A percentile compares a stretch with the other conserved stretches of the same genome.
These are phyloP conservation scores for Urophycis tenuis DNA, from an alignment of 2,797 vertebrate species.

Conservation along the genomic window DNA sequence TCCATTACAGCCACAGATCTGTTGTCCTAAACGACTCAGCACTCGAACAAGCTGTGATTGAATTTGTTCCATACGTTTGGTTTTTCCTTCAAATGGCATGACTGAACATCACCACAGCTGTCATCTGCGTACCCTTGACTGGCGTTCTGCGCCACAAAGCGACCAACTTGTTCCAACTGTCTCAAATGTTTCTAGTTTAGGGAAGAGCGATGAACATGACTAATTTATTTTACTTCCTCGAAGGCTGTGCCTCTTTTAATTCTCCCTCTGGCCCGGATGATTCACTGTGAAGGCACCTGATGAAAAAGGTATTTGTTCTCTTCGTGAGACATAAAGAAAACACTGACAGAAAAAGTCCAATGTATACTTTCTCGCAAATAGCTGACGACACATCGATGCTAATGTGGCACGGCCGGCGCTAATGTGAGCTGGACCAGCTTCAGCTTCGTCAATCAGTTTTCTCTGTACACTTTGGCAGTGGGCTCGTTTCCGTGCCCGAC, in stretches of 20 bases:
- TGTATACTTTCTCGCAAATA: conserved; percentile 11
- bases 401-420: conserved; percentile 17
- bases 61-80: conserved; percentile 62
- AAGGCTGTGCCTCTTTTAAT: conserved; percentile 29
- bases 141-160: conserved; percentile 54
- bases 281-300: conserved; percentile 38
- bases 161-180: conserved; percentile 61
- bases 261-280: conserved; percentile 28
- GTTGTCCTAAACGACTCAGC: conserved; percentile 57
- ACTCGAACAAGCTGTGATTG: conserved; percentile 67
- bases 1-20: conserved; percentile 62
- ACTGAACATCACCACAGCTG: conserved; percentile 55
- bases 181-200: conserved; percentile 45
- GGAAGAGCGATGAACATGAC: conserved; percentile 22
- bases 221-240: conserved; percentile 36
- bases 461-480: neutral
- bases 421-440: conserved; percentile 20
- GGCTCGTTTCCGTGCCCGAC: conserved; percentile 10
- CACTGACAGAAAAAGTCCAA: conserved; percentile 9
- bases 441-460: neutral
- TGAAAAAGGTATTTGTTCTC: conserved; percentile 26
- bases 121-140: conserved; percentile 41
- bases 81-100: conserved; percentile 44
- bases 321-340: conserved; percentile 11
- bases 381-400: conserved; percentile 20